Conservation (phyloP, 2,888 invertebrate genomes). For the Himalopsyche japonica region DNA sequence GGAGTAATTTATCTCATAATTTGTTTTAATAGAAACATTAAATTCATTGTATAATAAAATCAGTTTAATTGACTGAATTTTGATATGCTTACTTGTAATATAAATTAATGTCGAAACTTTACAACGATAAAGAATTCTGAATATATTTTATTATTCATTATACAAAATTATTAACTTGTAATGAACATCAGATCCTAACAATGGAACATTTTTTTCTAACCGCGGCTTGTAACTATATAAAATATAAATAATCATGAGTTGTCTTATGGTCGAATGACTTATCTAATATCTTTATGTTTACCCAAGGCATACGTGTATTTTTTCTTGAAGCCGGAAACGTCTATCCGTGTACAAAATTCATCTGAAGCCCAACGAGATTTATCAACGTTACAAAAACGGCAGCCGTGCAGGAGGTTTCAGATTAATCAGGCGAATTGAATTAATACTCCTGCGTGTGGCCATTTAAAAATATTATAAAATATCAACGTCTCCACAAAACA, state of each 20-base stretch:
- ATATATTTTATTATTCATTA: too few species aligned
- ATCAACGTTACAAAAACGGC: background rate
- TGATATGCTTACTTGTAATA: background rate
- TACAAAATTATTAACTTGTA: background rate
- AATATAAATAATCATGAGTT: background rate
- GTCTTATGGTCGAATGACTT: background rate
- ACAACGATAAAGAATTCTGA: too few species aligned
- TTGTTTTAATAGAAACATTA: background rate
- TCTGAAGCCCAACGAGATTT: background rate
- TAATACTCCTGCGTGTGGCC: constrained; percentile 2
- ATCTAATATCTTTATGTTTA: background rate
- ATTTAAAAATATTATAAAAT: constrained; percentile 4
- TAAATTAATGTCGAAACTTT: background rate
- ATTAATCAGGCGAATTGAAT: constrained; percentile 6
- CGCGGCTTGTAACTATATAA: background rate
- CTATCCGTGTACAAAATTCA: background rate
- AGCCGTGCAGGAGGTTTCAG: background rate
- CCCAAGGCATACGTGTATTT: background rate
- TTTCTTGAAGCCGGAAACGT: background rate
- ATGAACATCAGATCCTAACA: background rate
- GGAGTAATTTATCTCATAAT: too few species aligned
- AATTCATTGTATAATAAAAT: too few species aligned
- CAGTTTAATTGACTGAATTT: background rate
- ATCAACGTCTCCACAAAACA: background rate
- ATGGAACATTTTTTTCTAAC: background rate